Base-by-base conservation (phyloP, 1,140 invertebrate genomes). In the Sarcophaga bullata region DNA sequence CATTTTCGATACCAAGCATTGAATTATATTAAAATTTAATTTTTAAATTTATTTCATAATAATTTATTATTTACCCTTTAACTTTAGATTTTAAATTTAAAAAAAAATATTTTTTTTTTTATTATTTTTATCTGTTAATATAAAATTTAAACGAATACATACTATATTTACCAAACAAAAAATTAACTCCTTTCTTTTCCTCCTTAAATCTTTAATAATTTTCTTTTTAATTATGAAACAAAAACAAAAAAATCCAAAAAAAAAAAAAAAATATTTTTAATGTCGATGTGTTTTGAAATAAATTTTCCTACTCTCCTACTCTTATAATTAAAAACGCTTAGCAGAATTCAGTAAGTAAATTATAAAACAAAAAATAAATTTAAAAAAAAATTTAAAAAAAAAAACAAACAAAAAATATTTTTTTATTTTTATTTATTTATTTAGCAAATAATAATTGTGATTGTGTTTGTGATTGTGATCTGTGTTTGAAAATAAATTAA, bases 321-420 rank as follows among this genome's bases (percentile, higher is more conserved):
- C 73, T 82, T 17, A 82, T 73, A 72, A 86, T 80, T 73, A 87
- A 86, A 89, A 89, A 89, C 89, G 87, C 87, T 89, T 89, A 89
- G 87, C 87, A 89, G 87, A 89, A 88, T 89, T 89, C 87, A 89
- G 87, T 89, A 89, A 89, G 87, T 89, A 89, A 89, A 83, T 76
- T 78, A 58, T 54, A 73, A 81, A 81, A 50, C 6, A 73, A 73
- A 73, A 73, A 48, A 76, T 49, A 76, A 15, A 48, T 7, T 6
- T n/a, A 15, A 76, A 48, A 19, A 50, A 78, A 2, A 52, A 11
- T 78, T 76, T 49, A 48, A 49, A 17, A 49, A 76, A 49, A 17
- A 10, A 62, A n/a, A 72, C 17, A 6, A 72, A 72, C 7, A 52
- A 72, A 19, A 72, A 72, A 72, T 6, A 52, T 19, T 68, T 68